Percentiles rank a stretch among this genome's conserved stretches.
Evolutionary conservation across 2,888 invertebrate genomes (phyloP).

Genomic region (Acleris cristana): DNA sequence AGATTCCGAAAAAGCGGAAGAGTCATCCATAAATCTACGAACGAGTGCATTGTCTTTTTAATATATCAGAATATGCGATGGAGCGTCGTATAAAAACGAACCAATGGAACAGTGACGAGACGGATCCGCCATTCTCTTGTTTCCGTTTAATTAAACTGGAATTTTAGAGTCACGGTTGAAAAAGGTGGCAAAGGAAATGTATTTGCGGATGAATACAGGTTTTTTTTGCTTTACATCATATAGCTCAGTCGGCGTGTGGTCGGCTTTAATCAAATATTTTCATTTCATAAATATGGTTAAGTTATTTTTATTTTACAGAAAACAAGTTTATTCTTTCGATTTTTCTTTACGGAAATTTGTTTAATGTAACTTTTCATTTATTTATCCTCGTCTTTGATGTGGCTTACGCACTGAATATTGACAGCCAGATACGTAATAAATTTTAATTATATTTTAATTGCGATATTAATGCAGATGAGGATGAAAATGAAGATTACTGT

Average conservation of each 20-base stretch:
- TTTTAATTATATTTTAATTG: not conserved
- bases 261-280: too few species aligned
- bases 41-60: constrained; percentile 48
- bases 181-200: constrained; percentile 50
- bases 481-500: constrained; percentile 5
- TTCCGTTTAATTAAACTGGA: constrained; percentile 79
- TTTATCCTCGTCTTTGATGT: too few species aligned
- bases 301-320: too few species aligned
- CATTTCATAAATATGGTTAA: too few species aligned
- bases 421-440: too few species aligned
- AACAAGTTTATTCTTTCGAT: too few species aligned
- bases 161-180: constrained; percentile 65
- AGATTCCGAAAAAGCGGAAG: constrained; percentile 71
- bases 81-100: constrained; percentile 59
- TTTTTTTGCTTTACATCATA: constrained; percentile 7
- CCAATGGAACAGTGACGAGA: constrained; percentile 63
- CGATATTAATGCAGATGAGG: not conserved
- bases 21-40: constrained; percentile 65
- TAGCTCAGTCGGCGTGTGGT: not conserved
- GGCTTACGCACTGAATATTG: too few species aligned
- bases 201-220: constrained; percentile 15
- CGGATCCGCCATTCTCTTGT: constrained; percentile 72
- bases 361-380: too few species aligned
- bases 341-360: too few species aligned
- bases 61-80: constrained; percentile 53